Percentiles rank a stretch among this genome's conserved stretches.
phyloP scores from a whole-genome alignment of 92 coral and sea anemone species.

The Pocillopora meandrina region DNA sequence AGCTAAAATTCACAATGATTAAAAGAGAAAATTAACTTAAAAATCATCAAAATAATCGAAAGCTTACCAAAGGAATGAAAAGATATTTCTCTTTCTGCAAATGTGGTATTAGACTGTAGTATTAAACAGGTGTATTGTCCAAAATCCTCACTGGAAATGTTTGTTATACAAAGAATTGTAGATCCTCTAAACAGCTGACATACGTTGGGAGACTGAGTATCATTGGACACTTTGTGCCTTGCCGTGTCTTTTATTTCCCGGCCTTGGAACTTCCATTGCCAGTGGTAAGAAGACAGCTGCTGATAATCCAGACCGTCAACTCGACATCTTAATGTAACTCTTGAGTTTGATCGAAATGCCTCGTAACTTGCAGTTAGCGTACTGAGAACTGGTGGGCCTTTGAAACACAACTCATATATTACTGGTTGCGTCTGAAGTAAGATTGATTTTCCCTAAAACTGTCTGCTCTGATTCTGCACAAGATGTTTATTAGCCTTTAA shows the following conservation, averaged over 20 bases:
- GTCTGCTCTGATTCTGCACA: no score
- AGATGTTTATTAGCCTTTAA: no score
- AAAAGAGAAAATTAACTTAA: not conserved
- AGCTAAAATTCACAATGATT: no score
- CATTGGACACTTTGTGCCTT: not conserved
- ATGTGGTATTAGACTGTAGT: not conserved
- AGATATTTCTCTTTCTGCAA: not conserved
- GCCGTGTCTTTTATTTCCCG: not conserved
- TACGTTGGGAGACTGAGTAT: not conserved
- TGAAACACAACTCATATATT: not conserved
- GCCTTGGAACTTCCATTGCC: not conserved
- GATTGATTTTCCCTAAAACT: not conserved
- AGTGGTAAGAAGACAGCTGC: not conserved
- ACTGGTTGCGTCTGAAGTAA: not conserved
- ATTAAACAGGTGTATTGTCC: slow-evolving; percentile 3
- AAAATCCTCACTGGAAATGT: not conserved
- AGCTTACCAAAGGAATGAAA: slow-evolving; percentile 9
- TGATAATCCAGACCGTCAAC: slow-evolving; percentile 1
- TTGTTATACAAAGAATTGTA: not conserved
- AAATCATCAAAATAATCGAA: not conserved
- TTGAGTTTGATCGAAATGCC: not conserved
- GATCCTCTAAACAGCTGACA: slow-evolving; percentile 8
- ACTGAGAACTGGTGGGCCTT: slow-evolving; percentile 4
- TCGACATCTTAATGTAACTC: not conserved
- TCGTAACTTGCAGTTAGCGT: not conserved